Evolutionary conservation across 2,888 invertebrate genomes (phyloP).

Genomic region (Eudasyphora cyanicolor): DNA sequence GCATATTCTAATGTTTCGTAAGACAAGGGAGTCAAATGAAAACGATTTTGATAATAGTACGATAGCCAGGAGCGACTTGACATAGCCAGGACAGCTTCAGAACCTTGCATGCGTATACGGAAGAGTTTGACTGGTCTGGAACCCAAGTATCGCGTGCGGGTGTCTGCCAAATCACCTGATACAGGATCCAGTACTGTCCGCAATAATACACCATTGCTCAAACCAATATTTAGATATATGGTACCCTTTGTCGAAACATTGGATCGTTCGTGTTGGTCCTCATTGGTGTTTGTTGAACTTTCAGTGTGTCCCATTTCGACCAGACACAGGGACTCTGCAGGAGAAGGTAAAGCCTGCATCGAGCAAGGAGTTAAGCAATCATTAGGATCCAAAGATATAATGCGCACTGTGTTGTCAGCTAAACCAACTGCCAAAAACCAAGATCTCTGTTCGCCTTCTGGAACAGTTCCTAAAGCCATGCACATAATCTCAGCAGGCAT

Average conservation of each 20-base stretch:
- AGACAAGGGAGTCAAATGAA: constrained; percentile 96
- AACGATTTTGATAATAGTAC: constrained; percentile 98
- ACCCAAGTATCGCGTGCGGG: constrained; percentile 97
- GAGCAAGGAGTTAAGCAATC: constrained; percentile 97
- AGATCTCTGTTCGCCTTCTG: constrained; percentile 95
- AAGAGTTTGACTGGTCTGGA: constrained; percentile 97
- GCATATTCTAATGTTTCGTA: constrained; percentile 99
- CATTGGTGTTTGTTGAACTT: constrained; percentile 80
- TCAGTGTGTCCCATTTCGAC: constrained; percentile 93
- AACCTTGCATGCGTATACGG: constrained; percentile 96
- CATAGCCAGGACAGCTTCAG: constrained; percentile 98
- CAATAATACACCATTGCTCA: constrained; percentile 96
- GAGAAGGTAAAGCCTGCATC: constrained; percentile 97
- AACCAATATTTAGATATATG: constrained; percentile 96
- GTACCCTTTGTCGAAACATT: constrained; percentile 83
- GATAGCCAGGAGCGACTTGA: constrained; percentile 99
- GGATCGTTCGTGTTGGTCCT: constrained; percentile 81
- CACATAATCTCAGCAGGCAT: constrained; percentile 98
- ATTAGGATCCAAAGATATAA: constrained; percentile 97
- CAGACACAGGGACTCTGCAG: constrained; percentile 97
- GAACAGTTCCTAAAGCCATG: constrained; percentile 98
- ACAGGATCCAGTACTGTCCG: constrained; percentile 97
- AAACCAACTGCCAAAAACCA: constrained; percentile 98
- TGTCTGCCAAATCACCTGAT: constrained; percentile 97
- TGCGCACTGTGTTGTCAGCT: constrained; percentile 97